Conservation (phyloP, 1,140 invertebrate genomes). For the Drosophila nigromelanica region DNA sequence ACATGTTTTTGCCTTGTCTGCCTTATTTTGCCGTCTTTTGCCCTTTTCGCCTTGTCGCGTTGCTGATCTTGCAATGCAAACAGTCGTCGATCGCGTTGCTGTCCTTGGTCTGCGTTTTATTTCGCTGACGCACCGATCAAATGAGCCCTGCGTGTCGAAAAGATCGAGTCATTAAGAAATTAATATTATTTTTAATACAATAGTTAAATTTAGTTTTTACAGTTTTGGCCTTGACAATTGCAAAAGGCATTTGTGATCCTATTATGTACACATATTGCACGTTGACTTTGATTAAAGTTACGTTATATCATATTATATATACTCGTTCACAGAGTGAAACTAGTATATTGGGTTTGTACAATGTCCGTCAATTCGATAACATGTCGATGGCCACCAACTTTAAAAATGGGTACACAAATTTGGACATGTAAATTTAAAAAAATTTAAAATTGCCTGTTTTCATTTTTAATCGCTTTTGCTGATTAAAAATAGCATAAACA, state of each 20-base stretch:
- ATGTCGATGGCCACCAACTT: too few relatives aligned
- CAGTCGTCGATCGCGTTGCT: slow-evolving; percentile 11
- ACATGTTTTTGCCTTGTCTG: background rate
- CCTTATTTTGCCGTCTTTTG: background rate
- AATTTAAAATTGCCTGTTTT: too few relatives aligned
- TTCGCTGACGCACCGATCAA: slow-evolving; percentile 31
- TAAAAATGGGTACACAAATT: too few relatives aligned
- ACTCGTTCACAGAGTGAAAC: too few relatives aligned
- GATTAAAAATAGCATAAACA: too few relatives aligned
- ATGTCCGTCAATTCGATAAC: too few relatives aligned
- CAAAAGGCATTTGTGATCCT: background rate
- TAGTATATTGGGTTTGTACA: too few relatives aligned
- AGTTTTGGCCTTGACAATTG: slow-evolving; percentile 7
- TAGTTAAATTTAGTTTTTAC: slow-evolving; percentile 3
- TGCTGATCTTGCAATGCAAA: slow-evolving; percentile 21
- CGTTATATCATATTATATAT: too few relatives aligned
- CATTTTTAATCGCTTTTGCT: too few relatives aligned
- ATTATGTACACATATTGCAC: background rate
- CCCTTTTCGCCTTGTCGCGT: slow-evolving; percentile 2
- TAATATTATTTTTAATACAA: background rate
- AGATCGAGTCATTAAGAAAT: slow-evolving; percentile 15
- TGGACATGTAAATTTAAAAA: too few relatives aligned
- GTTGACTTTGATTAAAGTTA: too few relatives aligned
- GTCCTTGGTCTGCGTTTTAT: slow-evolving; percentile 36
- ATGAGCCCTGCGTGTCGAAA: slow-evolving; percentile 6